Evolutionary conservation across 2,113 vertebrate species (phyloP), one percentile per base, ranked within the genome.

Genomic region (Pogona vitticeps): DNA sequence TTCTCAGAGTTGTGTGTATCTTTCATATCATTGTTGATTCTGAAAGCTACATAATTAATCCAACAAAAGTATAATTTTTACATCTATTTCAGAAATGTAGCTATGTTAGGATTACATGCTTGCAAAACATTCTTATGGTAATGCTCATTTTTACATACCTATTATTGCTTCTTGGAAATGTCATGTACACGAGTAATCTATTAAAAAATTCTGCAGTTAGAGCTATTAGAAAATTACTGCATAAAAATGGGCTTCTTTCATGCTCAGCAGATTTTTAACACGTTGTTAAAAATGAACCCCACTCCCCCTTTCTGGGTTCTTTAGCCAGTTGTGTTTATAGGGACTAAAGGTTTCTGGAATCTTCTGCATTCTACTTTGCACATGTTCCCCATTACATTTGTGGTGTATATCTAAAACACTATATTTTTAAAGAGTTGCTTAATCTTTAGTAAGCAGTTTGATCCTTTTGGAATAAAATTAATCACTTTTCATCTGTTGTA

Each of bases 341-440:
- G 79, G 90, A 88, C 87, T 93, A 52, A 61, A 80, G 78, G 90
- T 86, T 90, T 78, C 84, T 82, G 87, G 90, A 89, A 87, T 63
- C 23, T 75, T 82, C 87, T 88, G 82, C 52, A 0, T 94, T 94
- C 90, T 92, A 90, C 89, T 93, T 94, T 14, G 77, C 78, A 81
- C 90, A 83, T 95, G 93, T 92, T 88, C 90, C 94, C 79, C 86
- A 15, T 92, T 90, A 92, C 77, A 91, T 76, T 88, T 88, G 85
- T 28, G 76, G 58, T 0, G 90, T 92, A 85, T 94, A 93, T 87
- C 88, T 88, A 88, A 95, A 91, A 93, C 93, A 89, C 88, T 85
- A 80, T 23, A 78, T 89, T 86, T 96, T 92, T 96, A 36, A 93
- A 63, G n/a, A 94, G 93, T 91, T 94, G 88, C 93, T 93, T 93